phyloP scores from a whole-genome alignment of 1,140 invertebrate species.

The Drosophila rufa region DNA sequence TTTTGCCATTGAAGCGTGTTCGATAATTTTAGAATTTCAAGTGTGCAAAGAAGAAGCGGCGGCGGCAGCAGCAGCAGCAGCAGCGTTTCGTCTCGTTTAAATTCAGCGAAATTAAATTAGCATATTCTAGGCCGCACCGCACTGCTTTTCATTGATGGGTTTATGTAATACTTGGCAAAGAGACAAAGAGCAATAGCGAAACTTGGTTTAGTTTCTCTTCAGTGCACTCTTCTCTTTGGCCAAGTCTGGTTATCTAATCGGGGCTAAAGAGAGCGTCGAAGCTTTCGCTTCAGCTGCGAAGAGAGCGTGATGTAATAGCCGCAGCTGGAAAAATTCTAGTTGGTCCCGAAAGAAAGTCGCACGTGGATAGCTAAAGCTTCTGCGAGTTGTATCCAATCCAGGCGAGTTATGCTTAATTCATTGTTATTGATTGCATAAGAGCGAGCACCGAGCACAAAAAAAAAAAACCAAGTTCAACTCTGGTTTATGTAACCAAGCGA shows the following conservation, averaged over 20 bases:
- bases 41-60: constrained; percentile 33
- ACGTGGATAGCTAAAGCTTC: constrained; percentile 46
- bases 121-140: constrained; percentile 27
- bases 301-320: constrained; percentile 71
- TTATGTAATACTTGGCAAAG: constrained; percentile 66
- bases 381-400: constrained; percentile 21
- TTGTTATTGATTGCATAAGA: constrained; percentile 68
- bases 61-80: too few relatives aligned
- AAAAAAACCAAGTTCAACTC: constrained; percentile 52
- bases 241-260: constrained; percentile 45
- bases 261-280: constrained; percentile 13
- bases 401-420: constrained; percentile 10
- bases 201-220: constrained; percentile 11
- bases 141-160: constrained; percentile 47
- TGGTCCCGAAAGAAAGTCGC: constrained; percentile 17
- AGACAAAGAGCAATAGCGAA: constrained; percentile 7
- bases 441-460: constrained; percentile 15
- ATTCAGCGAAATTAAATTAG: constrained; percentile 64
- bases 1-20: constrained; percentile 60
- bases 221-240: constrained; percentile 3
- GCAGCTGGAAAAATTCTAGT: constrained; percentile 29
- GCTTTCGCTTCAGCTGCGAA: constrained; percentile 20
- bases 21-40: constrained; percentile 75
- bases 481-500: constrained; percentile 47
- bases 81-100: constrained; percentile 13